Percentiles rank a stretch among this genome's conserved stretches.
Evolutionary conservation across 2,797 vertebrate species (phyloP).

Genomic region (Lophura swinhoii): DNA sequence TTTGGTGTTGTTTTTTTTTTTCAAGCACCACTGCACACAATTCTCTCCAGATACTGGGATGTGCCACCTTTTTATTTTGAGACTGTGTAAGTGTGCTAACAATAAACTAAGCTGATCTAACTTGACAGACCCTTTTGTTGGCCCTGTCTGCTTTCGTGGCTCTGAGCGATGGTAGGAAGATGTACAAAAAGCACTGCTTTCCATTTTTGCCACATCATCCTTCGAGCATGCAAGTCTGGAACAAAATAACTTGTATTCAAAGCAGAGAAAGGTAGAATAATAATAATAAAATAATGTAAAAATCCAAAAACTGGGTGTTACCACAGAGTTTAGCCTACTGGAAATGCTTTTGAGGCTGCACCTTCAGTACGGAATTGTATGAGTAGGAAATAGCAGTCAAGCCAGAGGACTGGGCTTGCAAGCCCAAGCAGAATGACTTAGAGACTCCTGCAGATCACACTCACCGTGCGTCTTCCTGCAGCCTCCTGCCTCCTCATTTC

Average conservation of each 20-base stretch:
- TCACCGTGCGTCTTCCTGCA: fast-evolving
- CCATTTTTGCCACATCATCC: background rate
- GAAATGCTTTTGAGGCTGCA: background rate
- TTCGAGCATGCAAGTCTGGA: background rate
- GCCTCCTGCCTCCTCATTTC: fast-evolving
- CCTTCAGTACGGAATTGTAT: background rate
- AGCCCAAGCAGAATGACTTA: background rate
- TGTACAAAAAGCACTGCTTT: background rate
- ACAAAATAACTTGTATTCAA: background rate
- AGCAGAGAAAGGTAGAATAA: background rate
- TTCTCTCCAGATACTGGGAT: background rate
- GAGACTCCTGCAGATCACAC: too few species aligned
- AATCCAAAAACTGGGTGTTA: fast-evolving
- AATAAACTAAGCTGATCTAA: background rate
- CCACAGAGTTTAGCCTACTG: fast-evolving
- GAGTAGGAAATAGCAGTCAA: background rate
- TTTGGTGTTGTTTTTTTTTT: too few species aligned
- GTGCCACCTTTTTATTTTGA: background rate
- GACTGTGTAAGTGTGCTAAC: fast-evolving
- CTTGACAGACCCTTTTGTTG: background rate
- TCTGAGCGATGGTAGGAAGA: background rate
- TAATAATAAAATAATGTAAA: background rate
- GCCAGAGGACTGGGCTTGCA: background rate
- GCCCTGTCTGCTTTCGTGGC: background rate
- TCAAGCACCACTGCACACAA: background rate